Base-by-base conservation (phyloP, 2,888 invertebrate genomes). In the Mythimna pallens region DNA sequence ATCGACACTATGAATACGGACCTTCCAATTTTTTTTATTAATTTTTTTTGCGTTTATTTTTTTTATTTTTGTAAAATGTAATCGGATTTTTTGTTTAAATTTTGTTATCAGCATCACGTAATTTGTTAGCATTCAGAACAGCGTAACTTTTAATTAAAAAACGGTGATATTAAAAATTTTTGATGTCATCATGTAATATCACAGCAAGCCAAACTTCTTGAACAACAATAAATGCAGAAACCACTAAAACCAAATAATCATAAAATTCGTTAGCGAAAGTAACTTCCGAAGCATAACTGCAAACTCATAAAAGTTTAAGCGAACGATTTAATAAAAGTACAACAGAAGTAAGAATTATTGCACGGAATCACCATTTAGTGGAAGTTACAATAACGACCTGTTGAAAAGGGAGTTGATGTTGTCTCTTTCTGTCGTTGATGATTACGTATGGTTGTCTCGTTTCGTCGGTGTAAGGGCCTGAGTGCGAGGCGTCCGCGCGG, bases 341-440 rank as follows among this genome's bases (percentile, higher is more conserved):
- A 90, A 86, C 87, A 85, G 89, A 92, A 92, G 91, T 91, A 91
- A 88, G 90, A 94, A 94, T 93, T 92, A 94, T 94, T 92, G 90
- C 92, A 93, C 92, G 88, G 89, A 92, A 94, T 93, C 94, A 93
- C 94, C 93, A 94, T 94, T 95, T 93, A 94, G 92, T 92, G 88
- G 91, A 89, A 93, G 93, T 93, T 93, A 93, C 94, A 94, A 93
- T 95, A 95, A 94, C 94, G 95, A 96, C 96, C 96, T 96, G 96
- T 95, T 96, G 96, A 95, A 94, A 94, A 91, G 89, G 92, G 89
- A 87, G 88, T 88, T 87, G 82, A 58, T 87, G 89, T 86, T 88
- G 91, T 95, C 95, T 89, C 91, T 89, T 88, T 95, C 94, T 92
- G 83, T 78, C 93, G 81, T 83, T 76, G 76, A 78, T 70, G 80